Evolutionary conservation across 2,888 invertebrate genomes (phyloP), one percentile per base, ranked within the genome.

Genomic region (Chorisops tibialis): DNA sequence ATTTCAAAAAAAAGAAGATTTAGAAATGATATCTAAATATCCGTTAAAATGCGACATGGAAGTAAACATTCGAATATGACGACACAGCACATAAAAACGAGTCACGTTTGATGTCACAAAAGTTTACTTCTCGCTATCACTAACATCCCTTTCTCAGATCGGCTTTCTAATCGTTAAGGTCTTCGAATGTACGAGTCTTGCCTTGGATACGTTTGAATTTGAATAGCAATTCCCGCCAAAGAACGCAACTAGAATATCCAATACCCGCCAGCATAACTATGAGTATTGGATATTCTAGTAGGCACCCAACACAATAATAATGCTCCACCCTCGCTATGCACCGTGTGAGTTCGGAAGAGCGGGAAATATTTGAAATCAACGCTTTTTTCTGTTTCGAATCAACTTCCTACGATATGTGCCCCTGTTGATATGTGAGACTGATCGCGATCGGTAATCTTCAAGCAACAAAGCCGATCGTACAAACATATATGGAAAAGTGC

Each of bases 81-180:
- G 37, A n/a, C 50, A 14, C 35, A 9, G 11, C 37, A 35, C 39
- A 56, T 18, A 56, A 56, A 56, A 30, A 30, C 56, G 43, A 56
- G 30, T 56, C 59, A 59, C 59, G 59, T 59, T 58, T 58, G 56
- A 58, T 58, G 56, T 58, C 35, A 58, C 35, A 45, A 43, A 30
- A 45, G 59, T 59, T 59, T 59, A 59, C 47, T 59, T 59, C 47
- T 47, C 37, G 30, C 24, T 59, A 38, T 48, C 22, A 59, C 59
- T 48, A 48, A 59, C 48, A 59, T 59, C 47, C 48, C 48, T 45
- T 59, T 59, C 59, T 48, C 48, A 59, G 47, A 22, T 47, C 37
- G n/a, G n/a, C n/a, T n/a, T n/a, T n/a, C n/a, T n/a, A n/a, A n/a
- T 41, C n/a, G 41, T 41, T 41, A 41, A n/a, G 16, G n/a, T n/a